Base-by-base conservation (phyloP, 2,888 invertebrate genomes). In the Priocnemis perturbator region DNA sequence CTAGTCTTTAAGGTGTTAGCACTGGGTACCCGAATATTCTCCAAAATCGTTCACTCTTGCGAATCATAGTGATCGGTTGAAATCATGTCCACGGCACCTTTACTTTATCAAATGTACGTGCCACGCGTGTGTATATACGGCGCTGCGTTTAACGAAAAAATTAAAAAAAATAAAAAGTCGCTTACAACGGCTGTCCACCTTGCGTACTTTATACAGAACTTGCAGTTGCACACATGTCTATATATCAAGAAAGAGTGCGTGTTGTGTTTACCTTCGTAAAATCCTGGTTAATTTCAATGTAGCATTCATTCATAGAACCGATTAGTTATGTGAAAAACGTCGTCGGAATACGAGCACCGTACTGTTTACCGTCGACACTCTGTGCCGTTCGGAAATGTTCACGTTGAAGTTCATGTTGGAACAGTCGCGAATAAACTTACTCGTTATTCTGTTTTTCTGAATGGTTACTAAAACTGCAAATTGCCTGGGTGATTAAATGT, bases 201-300 rank as follows among this genome's bases (percentile, higher is more conserved):
- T 21, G 64, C 48, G 60, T 48, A 69, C 53, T 59, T 67, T 67
- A 69, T 59, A n/a, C 20, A 26, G 20, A 71, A 71, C 69, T 78
- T 68, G 78, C 78, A 65, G 45, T 72, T 72, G 76, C 78, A 79
- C 71, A 79, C 77, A 79, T 77, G 68, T 75, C 79, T 79, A 79
- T 50, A 75, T 79, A 83, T 85, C 86, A 87, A 88, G 86, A 87
- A 78, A 87, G 85, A 87, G 84, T 87, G 78, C 82, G 81, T 84
- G 79, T 83, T 86, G 79, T 87, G 83, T 87, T 89, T 89, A 89
- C 89, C 89, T 89, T 88, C 82, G 88, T 88, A 83, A 89, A 89
- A 89, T 89, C 89, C 89, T 89, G 88, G 88, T 85, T 86, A 86
- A 86, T 88, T 86, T 86, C 84, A 88, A 87, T 83, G 88, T 86